Conservation (phyloP, 2,888 invertebrate genomes). For the Atethmia centrago region DNA sequence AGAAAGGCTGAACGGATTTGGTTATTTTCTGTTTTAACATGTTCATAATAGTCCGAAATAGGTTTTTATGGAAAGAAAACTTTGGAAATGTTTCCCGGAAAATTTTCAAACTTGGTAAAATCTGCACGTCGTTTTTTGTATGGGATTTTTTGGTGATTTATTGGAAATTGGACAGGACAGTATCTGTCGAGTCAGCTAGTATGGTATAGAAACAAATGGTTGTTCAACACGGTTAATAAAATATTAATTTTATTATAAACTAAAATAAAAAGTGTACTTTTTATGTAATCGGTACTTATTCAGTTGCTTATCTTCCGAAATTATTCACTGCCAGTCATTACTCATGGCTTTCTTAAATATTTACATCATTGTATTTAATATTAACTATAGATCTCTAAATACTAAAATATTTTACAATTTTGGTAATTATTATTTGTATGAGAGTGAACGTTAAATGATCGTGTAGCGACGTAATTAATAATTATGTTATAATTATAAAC, state of each 20-base stretch:
- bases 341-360: slow-evolving; percentile 14
- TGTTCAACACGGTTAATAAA: neutral
- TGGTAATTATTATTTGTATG: slow-evolving; percentile 47
- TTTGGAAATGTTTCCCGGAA: neutral
- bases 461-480: slow-evolving; percentile 46
- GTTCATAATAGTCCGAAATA: neutral
- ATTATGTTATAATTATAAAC: slow-evolving; percentile 30
- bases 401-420: slow-evolving; percentile 60
- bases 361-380: slow-evolving; percentile 34
- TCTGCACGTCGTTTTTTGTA: neutral
- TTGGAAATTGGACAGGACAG: neutral
- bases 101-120: neutral
- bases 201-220: neutral
- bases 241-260: neutral
- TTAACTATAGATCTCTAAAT: slow-evolving; percentile 51
- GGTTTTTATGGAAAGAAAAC: neutral
- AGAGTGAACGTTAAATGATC: slow-evolving; percentile 25
- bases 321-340: slow-evolving; percentile 41
- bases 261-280: slow-evolving; percentile 23
- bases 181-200: neutral
- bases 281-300: slow-evolving; percentile 35
- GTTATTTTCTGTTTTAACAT: neutral
- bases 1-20: neutral
- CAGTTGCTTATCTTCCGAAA: neutral
- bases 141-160: neutral